A percentile compares a stretch with the other conserved stretches of the same genome.
Evolutionary conservation across 2,797 vertebrate genomes (phyloP).

Genomic region (Gallinago nigripennis): DNA sequence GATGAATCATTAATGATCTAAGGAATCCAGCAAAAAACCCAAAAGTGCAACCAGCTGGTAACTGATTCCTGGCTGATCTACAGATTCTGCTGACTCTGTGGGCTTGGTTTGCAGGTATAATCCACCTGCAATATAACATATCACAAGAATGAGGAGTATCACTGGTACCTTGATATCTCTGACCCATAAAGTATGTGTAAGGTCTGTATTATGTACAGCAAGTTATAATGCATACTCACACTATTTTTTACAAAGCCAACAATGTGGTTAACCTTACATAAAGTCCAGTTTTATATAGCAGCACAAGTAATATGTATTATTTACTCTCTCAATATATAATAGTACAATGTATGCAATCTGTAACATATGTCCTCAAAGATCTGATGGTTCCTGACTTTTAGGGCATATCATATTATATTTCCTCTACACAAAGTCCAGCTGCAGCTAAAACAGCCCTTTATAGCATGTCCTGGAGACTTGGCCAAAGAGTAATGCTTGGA

Average conservation of each 20-base stretch:
- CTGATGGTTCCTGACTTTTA: neutral
- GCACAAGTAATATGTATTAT: neutral
- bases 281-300: neutral
- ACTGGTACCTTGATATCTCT: neutral
- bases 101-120: neutral
- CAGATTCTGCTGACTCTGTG: neutral
- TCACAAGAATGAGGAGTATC: neutral
- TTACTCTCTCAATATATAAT: neutral
- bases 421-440: neutral
- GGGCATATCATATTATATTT: neutral
- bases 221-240: neutral
- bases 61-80: neutral
- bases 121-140: fast-evolving
- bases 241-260: neutral
- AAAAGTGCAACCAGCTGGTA: neutral
- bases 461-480: neutral
- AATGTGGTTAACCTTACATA: neutral
- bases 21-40: neutral
- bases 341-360: neutral
- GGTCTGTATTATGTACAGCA: neutral
- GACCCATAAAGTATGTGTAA: neutral
- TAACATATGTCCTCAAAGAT: neutral
- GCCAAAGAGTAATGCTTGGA: neutral
- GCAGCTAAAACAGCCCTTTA: neutral
- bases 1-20: constrained; percentile 21